Conservation (phyloP, 2,888 invertebrate genomes). For the Ennomos quercinarius region DNA sequence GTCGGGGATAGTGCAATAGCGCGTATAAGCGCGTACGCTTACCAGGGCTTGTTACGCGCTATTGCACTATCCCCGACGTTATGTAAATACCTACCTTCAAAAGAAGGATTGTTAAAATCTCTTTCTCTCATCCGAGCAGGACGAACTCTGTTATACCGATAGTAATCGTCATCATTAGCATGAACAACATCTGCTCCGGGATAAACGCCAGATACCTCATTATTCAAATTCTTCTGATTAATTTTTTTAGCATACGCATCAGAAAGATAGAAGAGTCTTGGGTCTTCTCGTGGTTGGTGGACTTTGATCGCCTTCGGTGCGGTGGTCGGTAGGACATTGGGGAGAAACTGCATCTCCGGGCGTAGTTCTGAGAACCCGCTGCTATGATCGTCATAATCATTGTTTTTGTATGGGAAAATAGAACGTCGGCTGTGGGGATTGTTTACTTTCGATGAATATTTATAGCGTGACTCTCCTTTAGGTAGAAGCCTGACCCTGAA, state of each 20-base stretch:
- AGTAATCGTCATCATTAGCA: slow-evolving; percentile 45
- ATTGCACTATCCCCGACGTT: too few species aligned
- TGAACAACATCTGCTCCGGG: slow-evolving; percentile 67
- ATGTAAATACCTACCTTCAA: slow-evolving; percentile 43
- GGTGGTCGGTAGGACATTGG: slow-evolving; percentile 54
- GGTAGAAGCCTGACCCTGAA: slow-evolving; percentile 61
- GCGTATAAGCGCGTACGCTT: too few species aligned
- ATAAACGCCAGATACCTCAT: slow-evolving; percentile 65
- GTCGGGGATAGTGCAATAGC: too few species aligned
- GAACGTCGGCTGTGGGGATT: slow-evolving; percentile 50
- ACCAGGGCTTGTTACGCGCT: too few species aligned
- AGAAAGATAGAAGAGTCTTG: slow-evolving; percentile 76
- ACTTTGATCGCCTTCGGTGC: slow-evolving; percentile 57
- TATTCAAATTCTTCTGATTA: slow-evolving; percentile 62
- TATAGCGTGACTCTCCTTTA: slow-evolving; percentile 43
- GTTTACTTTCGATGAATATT: slow-evolving; percentile 30
- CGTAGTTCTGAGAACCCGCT: slow-evolving; percentile 59
- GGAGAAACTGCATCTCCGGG: slow-evolving; percentile 54
- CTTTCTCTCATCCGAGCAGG: slow-evolving; percentile 48
- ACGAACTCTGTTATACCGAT: slow-evolving; percentile 36
- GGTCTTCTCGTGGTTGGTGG: slow-evolving; percentile 75
- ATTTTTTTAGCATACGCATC: slow-evolving; percentile 72
- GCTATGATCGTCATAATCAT: slow-evolving; percentile 76
- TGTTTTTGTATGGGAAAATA: slow-evolving; percentile 46
- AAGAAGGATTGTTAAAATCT: slow-evolving; percentile 44